phyloP scores from a whole-genome alignment of 2,888 invertebrate genomes.

The Epirrhoe alternata region DNA sequence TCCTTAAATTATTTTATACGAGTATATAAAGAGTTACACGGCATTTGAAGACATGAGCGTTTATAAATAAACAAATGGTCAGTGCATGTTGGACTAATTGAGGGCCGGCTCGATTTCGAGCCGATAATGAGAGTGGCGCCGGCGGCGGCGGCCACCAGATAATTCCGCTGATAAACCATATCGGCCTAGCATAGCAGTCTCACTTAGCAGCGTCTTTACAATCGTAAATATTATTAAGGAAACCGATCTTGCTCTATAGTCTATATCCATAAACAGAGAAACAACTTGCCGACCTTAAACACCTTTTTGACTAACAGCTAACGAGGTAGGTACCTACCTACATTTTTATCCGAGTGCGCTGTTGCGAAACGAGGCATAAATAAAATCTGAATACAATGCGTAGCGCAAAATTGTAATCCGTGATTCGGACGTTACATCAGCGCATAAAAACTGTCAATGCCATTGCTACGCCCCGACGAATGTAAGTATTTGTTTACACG shows the following conservation, averaged over 20 bases:
- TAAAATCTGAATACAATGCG: constrained; percentile 70
- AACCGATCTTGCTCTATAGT: constrained; percentile 28
- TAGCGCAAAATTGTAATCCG: constrained; percentile 58
- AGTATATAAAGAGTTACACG: constrained; percentile 16
- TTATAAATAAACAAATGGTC: constrained; percentile 51
- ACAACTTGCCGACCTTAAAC: constrained; percentile 54
- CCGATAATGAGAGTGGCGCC: constrained; percentile 64
- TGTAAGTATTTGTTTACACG: constrained; percentile 45
- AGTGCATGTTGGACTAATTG: constrained; percentile 57
- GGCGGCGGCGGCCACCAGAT: constrained; percentile 53
- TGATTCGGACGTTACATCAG: constrained; percentile 68
- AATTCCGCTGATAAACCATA: constrained; percentile 62
- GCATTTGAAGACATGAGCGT: constrained; percentile 35
- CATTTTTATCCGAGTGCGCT: constrained; percentile 58
- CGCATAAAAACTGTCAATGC: constrained; percentile 73
- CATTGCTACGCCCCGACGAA: constrained; percentile 66
- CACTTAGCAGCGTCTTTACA: constrained; percentile 23
- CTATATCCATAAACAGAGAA: constrained; percentile 43
- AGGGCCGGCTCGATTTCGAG: constrained; percentile 59
- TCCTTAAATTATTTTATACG: constrained; percentile 2
- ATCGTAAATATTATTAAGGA: constrained; percentile 26
- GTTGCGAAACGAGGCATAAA: constrained; percentile 69
- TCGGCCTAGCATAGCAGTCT: constrained; percentile 42
- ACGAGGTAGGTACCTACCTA: constrained; percentile 41
- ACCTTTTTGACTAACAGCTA: constrained; percentile 54